Conservation (phyloP, 2,888 invertebrate species). For the Trissolcus brochymenae region DNA sequence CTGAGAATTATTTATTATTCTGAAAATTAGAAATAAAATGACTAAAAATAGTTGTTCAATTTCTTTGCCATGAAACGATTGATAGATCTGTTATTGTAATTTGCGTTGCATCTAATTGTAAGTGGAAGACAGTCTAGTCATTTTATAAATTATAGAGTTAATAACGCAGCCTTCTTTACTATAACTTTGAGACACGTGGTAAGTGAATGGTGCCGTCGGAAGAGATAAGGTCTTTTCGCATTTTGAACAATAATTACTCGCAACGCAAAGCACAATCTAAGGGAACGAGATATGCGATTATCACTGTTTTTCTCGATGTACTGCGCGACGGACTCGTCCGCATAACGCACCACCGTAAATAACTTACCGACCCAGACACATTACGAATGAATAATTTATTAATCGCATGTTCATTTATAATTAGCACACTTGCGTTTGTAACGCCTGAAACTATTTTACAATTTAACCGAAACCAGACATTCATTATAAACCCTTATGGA, state of each 20-base stretch:
- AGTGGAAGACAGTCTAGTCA: constrained; percentile 8
- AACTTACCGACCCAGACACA: constrained; percentile 28
- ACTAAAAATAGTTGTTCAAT: too few species aligned
- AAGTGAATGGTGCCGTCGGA: constrained; percentile 21
- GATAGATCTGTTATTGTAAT: too few species aligned
- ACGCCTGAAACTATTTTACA: too few species aligned
- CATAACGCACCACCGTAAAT: constrained; percentile 22
- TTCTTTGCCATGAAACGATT: too few species aligned
- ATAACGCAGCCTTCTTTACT: constrained; percentile 17
- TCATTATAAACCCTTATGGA: too few species aligned
- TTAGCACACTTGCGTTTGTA: constrained; percentile 14
- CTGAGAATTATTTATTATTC: too few species aligned
- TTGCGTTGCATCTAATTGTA: constrained; percentile 1
- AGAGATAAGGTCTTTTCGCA: constrained; percentile 32
- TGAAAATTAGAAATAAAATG: too few species aligned
- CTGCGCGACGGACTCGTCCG: constrained; percentile 4
- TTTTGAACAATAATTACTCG: constrained; percentile 40
- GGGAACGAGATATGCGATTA: constrained; percentile 34
- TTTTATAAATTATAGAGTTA: not conserved
- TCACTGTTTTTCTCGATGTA: constrained; percentile 12
- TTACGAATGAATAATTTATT: constrained; percentile 46
- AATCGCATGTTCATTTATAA: constrained; percentile 46
- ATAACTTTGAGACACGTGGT: constrained; percentile 7
- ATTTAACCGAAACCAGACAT: too few species aligned
- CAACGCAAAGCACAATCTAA: constrained; percentile 22